A percentile compares a stretch with the other conserved stretches of the same genome.
Conservation (phyloP, 2,888 invertebrate species). For the Trypoxylon attenuatum region DNA sequence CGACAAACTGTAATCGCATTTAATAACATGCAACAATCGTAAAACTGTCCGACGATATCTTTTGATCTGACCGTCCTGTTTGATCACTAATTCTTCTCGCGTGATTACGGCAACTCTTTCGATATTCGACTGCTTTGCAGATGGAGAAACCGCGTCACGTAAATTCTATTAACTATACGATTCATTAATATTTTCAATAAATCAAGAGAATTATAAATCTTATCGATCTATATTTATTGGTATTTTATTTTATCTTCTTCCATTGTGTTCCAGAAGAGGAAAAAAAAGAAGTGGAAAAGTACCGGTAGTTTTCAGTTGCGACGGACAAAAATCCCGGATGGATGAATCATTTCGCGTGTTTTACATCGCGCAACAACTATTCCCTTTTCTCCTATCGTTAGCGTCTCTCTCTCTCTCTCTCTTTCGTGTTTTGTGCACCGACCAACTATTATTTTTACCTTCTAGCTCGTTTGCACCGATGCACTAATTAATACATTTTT, state of each 20-base stretch:
- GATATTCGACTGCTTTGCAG: too few relatives aligned
- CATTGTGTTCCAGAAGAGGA: neutral
- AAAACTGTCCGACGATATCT: slow-evolving; percentile 32
- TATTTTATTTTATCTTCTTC: too few relatives aligned
- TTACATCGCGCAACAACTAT: slow-evolving; percentile 17
- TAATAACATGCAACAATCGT: slow-evolving; percentile 45
- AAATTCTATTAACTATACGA: too few relatives aligned
- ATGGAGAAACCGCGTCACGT: too few relatives aligned
- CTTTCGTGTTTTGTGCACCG: neutral
- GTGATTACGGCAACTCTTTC: neutral
- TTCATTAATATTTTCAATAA: too few relatives aligned
- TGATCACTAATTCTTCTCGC: neutral
- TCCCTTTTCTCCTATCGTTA: slow-evolving; percentile 20
- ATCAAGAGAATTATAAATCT: too few relatives aligned
- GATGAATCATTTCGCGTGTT: slow-evolving; percentile 13
- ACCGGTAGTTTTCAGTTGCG: neutral
- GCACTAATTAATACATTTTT: slow-evolving; percentile 47
- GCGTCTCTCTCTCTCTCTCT: slow-evolving; percentile 10
- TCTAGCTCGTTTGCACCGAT: slow-evolving; percentile 33
- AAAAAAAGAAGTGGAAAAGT: neutral
- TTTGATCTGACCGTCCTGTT: slow-evolving; percentile 20
- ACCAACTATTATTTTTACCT: slow-evolving; percentile 46
- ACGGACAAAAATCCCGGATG: neutral
- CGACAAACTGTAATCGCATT: slow-evolving; percentile 54
- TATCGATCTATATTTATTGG: too few relatives aligned